Base-by-base conservation (phyloP, 53 echinoderm and acorn worm species). In the Holothuria leucospilota region DNA sequence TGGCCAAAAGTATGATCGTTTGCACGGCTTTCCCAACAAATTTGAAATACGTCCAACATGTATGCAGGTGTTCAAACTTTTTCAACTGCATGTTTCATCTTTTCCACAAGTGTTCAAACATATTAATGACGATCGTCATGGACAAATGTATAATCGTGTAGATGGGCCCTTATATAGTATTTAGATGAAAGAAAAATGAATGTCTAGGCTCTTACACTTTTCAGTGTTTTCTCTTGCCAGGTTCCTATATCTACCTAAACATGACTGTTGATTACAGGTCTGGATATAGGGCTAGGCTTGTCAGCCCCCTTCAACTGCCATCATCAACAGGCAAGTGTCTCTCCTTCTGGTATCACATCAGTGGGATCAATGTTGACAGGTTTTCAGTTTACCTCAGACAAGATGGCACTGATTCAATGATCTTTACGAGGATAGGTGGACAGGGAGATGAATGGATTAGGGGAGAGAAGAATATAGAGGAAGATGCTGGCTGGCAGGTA, bases 261-360 rank as follows among this genome's bases (percentile, higher is more conserved):
- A 61, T 63, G n/a, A 85, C 88, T 20, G 53, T 74, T 25, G 72
- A 86, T 0, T 7, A 88, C 8, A 82, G 64, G 15, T 83, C 84
- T 4, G 96, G 90, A 4, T 89, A 89, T 60, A 64, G 25, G 16
- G 91, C 94, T 13, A 77, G 87, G 38, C 87, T 92, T 15, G 13
- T 94, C 62, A 86, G 90, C 46, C 86, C 90, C 20, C 27, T 71
- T 39, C 86, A 78, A 34, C 84, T 86, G 49, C 58, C 63, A 0
- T 71, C 83, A 51, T 71, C 89, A 0, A 51, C 38, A 15, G 59
- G 66, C 51, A 70, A 63, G 25, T 94, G 94, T 58, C 49, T 94
- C 86, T 14, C 40, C 10, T 89, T 94, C 74, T 94, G 94, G 94
- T 94, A 92, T 46, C 94, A 94, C 75, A 92, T 92, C 75, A 84